Evolutionary conservation across 2,113 vertebrate species (phyloP).

Genomic region (Pterocles gutturalis): DNA sequence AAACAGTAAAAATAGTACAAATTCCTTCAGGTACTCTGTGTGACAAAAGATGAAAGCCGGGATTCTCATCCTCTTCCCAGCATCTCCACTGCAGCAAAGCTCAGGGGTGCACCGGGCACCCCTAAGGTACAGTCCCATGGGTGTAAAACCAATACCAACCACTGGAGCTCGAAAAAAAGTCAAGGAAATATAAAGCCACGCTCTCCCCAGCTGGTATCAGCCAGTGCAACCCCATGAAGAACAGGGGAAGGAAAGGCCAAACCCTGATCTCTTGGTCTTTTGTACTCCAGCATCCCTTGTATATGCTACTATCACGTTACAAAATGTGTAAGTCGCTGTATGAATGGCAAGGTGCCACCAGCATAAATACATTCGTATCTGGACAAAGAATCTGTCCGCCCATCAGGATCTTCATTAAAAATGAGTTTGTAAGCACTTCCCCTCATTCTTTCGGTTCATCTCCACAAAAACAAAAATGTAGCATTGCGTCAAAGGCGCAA

Average conservation of each 20-base stretch:
- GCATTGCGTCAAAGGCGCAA: background rate
- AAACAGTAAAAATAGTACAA: slow-evolving; percentile 69
- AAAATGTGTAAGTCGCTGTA: background rate
- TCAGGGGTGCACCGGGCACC: background rate
- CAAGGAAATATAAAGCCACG: background rate
- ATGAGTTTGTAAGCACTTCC: slow-evolving; percentile 24
- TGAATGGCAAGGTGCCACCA: slow-evolving; percentile 31
- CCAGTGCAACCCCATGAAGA: background rate
- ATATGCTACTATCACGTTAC: background rate
- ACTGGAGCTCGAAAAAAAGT: background rate
- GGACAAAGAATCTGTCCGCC: slow-evolving; percentile 27
- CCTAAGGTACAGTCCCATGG: accelerated
- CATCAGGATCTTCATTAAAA: slow-evolving; percentile 41
- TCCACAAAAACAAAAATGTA: slow-evolving; percentile 6
- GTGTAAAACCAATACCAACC: background rate
- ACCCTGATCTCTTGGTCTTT: background rate
- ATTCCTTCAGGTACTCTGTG: slow-evolving; percentile 59
- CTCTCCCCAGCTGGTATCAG: background rate
- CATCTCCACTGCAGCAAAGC: background rate
- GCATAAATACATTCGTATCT: slow-evolving; percentile 27
- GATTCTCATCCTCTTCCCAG: slow-evolving; percentile 11
- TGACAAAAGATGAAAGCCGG: slow-evolving; percentile 53
- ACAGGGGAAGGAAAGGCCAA: slow-evolving; percentile 45
- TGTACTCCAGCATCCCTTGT: background rate
- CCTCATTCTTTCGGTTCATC: slow-evolving; percentile 24